Evolutionary conservation across 2,113 vertebrate genomes (phyloP), one percentile per base, ranked within the genome.

Genomic region (Odocoileus hemionus): DNA sequence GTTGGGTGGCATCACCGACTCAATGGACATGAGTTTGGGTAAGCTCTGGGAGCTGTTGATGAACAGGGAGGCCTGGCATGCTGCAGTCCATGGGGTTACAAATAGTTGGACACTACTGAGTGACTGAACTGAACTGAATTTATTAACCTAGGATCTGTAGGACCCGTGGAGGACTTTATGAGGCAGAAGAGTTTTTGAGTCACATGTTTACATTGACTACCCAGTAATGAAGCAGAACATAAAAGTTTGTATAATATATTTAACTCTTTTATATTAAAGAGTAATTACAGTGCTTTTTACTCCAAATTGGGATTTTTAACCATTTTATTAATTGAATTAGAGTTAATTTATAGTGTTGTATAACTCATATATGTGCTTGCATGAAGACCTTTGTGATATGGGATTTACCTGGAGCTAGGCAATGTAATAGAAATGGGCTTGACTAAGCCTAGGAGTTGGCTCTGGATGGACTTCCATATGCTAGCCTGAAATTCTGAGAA

Each of bases 381-480:
- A 7, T 17, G 25, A 96, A 92, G 19, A 3, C 6, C 5, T 23
- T 82, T 5, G 19, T 60, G 4, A 15, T 70, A 43, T 36, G 28
- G 6, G 8, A 36, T 70, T 47, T 21, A 80, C 15, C n/a, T 54
- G 60, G 52, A 58, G 3, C 90, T 54, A 64, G 70, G 17, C 3
- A 60, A 39, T 30, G 2, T 16, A 61, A 30, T 67, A 70, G 33
- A 52, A 67, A 11, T 82, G 26, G 7, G 5, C 28, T 39, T 96
- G 45, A 74, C 15, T 19, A 25, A 86, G 33, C n/a, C 61, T 86
- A 60, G 21, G 11, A 11, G 3, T 3, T 55, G 33, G 25, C 23
- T 54, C 0, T 50, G 0, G 47, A 2, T 23, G 13, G 17, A 54
- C 10, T 39, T n/a, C 7, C 7, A 36, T 11, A 60, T 28, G 1